Base-by-base conservation (phyloP, 2,888 invertebrate species). In the Polyommatus icarus region DNA sequence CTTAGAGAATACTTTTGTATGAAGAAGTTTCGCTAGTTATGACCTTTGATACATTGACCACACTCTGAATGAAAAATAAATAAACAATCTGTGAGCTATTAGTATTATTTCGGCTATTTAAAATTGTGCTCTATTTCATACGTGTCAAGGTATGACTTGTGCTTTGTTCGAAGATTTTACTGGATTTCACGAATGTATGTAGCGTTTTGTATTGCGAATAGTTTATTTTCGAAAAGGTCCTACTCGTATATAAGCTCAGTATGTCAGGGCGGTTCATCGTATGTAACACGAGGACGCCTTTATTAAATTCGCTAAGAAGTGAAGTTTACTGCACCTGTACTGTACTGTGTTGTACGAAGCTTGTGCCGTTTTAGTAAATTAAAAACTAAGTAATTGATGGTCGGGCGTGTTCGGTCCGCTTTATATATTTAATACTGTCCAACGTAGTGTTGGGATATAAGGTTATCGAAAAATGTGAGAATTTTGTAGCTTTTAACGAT, bases 321-420 rank as follows among this genome's bases (percentile, higher is more conserved):
- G 29, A 29, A 67, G 15, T 67, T 67, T 67, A 67, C 29, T 67
- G 29, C 67, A 67, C 29, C 67, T 67, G 67, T 32, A 32, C 7
- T 71, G 36, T 36, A 71, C 20, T 54, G 18, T 54, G 54, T 18
- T 18, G 54, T 54, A 54, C 36, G 72, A 18, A 5, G 72, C 36
- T 40, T 7, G 36, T 72, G 4, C n/a, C 73, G 20, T 73, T 73
- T 73, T 20, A 73, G 73, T 73, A 46, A 50, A 73, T 73, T 73
- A 73, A 73, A 73, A 46, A 46, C 46, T 46, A 73, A 73, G 40
- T 73, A 73, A 46, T 46, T 24, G 73, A 72, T 40, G 72, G 36
- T 20, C 72, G 72, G 72, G 40, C 72, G 72, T 72, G 72, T 72
- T 40, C 40, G 72, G 72, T 40, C 72, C 72, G 40, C 72, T 36